Evolutionary conservation across 2,113 vertebrate species (phyloP).

Genomic region (Galemys pyrenaicus): DNA sequence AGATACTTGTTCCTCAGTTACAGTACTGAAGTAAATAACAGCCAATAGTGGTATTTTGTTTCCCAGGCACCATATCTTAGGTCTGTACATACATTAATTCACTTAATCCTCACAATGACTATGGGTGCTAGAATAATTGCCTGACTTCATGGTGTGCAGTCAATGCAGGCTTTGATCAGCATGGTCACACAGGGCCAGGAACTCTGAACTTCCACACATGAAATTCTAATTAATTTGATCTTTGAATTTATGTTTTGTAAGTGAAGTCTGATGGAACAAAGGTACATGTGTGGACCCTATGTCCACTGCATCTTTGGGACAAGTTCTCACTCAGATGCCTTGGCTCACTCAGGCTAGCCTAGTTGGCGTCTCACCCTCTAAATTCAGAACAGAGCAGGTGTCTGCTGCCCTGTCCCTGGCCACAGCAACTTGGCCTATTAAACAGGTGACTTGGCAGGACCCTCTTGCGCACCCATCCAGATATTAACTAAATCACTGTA

Average conservation of each 20-base stretch:
- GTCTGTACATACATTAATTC: neutral
- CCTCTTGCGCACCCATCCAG: neutral
- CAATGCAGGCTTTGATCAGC: neutral
- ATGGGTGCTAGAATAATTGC: no score
- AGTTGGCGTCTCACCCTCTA: neutral
- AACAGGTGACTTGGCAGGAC: neutral
- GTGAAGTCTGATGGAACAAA: neutral
- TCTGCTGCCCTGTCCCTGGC: neutral
- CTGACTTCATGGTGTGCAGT: neutral
- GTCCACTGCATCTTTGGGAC: neutral
- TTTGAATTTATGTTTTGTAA: conserved; percentile 18
- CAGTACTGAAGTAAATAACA: neutral
- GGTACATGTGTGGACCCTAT: neutral
- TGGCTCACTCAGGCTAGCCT: neutral
- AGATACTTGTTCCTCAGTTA: neutral
- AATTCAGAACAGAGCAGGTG: neutral
- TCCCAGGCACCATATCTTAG: neutral
- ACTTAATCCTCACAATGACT: neutral
- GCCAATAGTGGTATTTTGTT: neutral
- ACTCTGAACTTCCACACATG: neutral
- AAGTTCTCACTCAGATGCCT: neutral
- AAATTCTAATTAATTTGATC: neutral
- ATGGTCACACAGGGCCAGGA: neutral
- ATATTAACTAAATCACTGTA: neutral
- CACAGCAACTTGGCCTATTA: neutral